Percentiles rank a stretch among this genome's conserved stretches.
These are phyloP conservation scores for Epinephelus lanceolatus DNA, from an alignment of 2,113 vertebrate genomes.

Conservation along the genomic window DNA sequence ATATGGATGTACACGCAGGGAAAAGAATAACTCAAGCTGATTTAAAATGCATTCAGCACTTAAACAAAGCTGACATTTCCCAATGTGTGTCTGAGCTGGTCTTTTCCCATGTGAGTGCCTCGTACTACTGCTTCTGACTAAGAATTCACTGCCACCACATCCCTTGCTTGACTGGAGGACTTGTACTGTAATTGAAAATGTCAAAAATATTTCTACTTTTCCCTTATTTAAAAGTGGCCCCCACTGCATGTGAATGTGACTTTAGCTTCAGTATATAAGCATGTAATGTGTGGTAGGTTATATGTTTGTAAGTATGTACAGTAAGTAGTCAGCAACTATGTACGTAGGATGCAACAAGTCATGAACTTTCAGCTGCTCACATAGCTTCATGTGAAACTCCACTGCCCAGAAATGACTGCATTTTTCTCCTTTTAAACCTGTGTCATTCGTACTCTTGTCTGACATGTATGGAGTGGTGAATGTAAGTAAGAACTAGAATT, in stretches of 20 bases:
- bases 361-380: background rate
- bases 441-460: background rate
- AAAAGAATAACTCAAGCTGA: conserved; percentile 20
- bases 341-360: background rate
- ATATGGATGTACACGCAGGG: conserved; percentile 2
- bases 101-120: conserved; percentile 17
- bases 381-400: background rate
- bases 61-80: conserved; percentile 47
- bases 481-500: background rate
- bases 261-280: background rate
- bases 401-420: background rate
- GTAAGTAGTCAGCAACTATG: background rate
- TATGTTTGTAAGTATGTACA: background rate
- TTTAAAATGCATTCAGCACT: conserved; percentile 39
- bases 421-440: background rate
- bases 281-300: background rate
- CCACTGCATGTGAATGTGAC: background rate
- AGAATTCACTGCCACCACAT: conserved; percentile 18
- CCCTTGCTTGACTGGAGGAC: background rate
- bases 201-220: conserved; percentile 4
- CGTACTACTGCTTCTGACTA: conserved; percentile 15
- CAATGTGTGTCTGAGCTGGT: conserved; percentile 13
- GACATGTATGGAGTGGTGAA: background rate
- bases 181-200: background rate
- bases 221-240: background rate